Percentiles rank a stretch among this genome's conserved stretches.
phyloP scores from a whole-genome alignment of 2,797 vertebrate genomes.

The Salmo trutta region DNA sequence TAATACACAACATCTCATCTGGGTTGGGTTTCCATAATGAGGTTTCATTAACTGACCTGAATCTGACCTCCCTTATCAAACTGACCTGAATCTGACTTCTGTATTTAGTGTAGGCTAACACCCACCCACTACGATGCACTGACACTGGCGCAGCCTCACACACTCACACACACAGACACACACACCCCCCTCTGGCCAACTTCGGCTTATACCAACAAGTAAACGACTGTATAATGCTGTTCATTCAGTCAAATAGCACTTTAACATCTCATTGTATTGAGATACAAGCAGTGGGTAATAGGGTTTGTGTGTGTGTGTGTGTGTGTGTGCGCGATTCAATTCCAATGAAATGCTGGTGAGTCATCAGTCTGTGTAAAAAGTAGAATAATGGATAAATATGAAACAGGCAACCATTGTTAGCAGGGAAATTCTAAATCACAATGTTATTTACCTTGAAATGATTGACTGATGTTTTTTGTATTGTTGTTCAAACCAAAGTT shows the following conservation, averaged over 20 bases:
- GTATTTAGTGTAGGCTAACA: background rate
- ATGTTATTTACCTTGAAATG: background rate
- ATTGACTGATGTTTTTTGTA: background rate
- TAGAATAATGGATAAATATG: background rate
- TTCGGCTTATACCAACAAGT: no score
- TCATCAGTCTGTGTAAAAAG: background rate
- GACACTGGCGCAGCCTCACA: background rate
- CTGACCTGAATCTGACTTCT: background rate
- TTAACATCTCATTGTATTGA: background rate
- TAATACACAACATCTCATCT: background rate
- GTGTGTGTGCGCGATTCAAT: background rate
- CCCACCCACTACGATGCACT: background rate
- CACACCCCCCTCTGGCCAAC: no score
- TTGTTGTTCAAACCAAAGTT: background rate
- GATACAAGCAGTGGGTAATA: background rate
- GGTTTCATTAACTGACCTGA: no score
- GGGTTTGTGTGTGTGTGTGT: background rate
- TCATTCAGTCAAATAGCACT: no score
- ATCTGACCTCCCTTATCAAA: background rate
- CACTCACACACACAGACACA: background rate
- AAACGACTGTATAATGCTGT: no score
- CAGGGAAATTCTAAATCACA: slow-evolving; percentile 10
- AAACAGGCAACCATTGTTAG: background rate
- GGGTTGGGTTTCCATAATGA: background rate
- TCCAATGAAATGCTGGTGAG: background rate